Conservation (phyloP, 2,113 vertebrate species). For the Grammomys surdaster region DNA sequence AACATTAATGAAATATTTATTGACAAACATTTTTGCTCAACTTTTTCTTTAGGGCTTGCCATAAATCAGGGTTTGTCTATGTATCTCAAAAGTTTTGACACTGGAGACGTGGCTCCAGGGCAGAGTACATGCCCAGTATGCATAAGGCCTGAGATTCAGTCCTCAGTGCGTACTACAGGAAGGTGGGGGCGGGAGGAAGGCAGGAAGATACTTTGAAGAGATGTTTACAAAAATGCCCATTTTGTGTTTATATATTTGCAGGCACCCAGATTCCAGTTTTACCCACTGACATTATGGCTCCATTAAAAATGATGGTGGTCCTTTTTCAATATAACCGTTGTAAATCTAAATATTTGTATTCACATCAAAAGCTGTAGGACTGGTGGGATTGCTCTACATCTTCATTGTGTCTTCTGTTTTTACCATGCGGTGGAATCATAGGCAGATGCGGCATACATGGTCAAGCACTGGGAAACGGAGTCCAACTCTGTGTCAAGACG, state of each 20-base stretch:
- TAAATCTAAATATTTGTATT: not conserved
- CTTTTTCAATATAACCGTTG: not conserved
- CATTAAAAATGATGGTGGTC: not conserved
- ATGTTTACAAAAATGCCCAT: not conserved
- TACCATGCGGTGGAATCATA: not conserved
- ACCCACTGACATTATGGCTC: not conserved
- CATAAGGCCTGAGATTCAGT: too few species aligned
- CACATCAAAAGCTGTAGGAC: not conserved
- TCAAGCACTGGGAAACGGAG: not conserved
- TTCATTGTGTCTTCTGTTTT: conserved; percentile 19
- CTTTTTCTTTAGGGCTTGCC: conserved; percentile 3
- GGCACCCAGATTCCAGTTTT: not conserved
- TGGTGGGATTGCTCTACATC: not conserved
- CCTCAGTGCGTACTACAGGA: too few species aligned
- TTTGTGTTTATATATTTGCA: not conserved
- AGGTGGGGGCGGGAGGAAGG: not conserved
- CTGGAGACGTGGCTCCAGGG: not conserved
- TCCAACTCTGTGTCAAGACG: not conserved
- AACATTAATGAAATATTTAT: conserved; percentile 10
- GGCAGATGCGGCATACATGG: not conserved
- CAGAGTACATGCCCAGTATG: not conserved
- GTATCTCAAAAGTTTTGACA: not conserved
- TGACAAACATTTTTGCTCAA: not conserved
- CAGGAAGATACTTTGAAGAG: not conserved
- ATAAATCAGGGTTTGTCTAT: not conserved